Evolutionary conservation across 2,888 invertebrate genomes (phyloP).

Genomic region (Scaptomyza reducta): DNA sequence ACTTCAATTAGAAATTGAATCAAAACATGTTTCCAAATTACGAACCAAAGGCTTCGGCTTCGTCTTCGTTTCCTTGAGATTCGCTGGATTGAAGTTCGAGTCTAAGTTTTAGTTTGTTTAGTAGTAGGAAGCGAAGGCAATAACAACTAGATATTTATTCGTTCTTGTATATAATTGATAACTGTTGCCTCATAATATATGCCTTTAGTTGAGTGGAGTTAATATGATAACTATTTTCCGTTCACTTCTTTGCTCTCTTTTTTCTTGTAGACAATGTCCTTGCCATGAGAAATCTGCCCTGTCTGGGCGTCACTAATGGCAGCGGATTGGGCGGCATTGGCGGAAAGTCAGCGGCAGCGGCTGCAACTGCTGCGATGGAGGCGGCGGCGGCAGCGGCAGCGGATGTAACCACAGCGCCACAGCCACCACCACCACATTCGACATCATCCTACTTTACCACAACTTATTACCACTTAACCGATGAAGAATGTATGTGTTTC

Average conservation of each 20-base stretch:
- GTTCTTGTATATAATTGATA: too few relatives aligned
- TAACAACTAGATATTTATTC: too few relatives aligned
- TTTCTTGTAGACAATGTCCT: slow-evolving; percentile 82
- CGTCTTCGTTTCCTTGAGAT: too few relatives aligned
- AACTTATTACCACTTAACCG: slow-evolving; percentile 83
- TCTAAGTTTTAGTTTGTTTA: too few relatives aligned
- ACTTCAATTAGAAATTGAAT: too few relatives aligned
- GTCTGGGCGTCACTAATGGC: slow-evolving; percentile 76
- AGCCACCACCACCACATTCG: slow-evolving; percentile 79
- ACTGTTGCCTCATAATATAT: too few relatives aligned
- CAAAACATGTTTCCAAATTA: too few relatives aligned
- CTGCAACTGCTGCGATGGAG: slow-evolving; percentile 74
- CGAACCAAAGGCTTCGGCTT: too few relatives aligned
- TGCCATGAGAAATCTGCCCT: slow-evolving; percentile 83
- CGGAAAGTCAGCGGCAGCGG: slow-evolving; percentile 58
- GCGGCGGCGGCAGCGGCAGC: slow-evolving; percentile 66
- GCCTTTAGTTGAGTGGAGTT: too few relatives aligned
- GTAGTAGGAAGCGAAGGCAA: too few relatives aligned
- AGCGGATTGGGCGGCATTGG: slow-evolving; percentile 62
- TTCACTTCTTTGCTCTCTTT: not conserved
- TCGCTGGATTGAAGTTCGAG: too few relatives aligned
- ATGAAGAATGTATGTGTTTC: slow-evolving; percentile 84
- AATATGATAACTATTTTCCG: not conserved
- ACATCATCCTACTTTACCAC: slow-evolving; percentile 83
- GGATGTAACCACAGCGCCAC: slow-evolving; percentile 73